Base-by-base conservation (phyloP, 2,797 vertebrate genomes). In the Crenichthys baileyi region DNA sequence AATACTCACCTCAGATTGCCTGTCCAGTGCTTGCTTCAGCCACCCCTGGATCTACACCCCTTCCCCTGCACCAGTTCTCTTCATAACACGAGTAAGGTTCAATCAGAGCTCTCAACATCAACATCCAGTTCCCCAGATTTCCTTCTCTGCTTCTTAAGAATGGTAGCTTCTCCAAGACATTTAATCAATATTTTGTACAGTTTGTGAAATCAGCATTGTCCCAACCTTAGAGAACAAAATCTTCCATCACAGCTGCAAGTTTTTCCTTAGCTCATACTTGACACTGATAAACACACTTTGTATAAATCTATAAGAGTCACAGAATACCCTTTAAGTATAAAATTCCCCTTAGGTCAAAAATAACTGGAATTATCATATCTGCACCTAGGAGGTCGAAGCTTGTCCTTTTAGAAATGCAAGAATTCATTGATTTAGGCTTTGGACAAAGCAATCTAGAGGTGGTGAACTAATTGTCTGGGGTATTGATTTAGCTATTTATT, bases 401-500 rank as follows among this genome's bases (percentile, higher is more conserved):
- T 63, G 39, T 63, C 24, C 22, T 77, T 81, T 83, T 81, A 81
- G 80, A 65, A 63, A 81, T 12, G 1, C 53, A 75, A 79, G 39
- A 46, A 60, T 77, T 26, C 79, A 89, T 87, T 84, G 90, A 92
- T 90, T 83, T 67, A 46, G 70, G 67, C 79, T 85, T 87, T 70
- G 58, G 53, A 72, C 15, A 58, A 87, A 26, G 79, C 90, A 92
- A 86, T 91, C 83, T 82, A 71, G 82, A 87, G 80, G 86, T 80
- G 79, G 48, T 77, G 81, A 85, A 86, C 70, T 83, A 79, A 90
- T 84, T 84, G 85, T 85, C 77, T 76, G 6, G 26, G 74, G 79
- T 71, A 82, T 78, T 81, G 82, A 92, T 87, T 87, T 82, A 84
- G 85, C 85, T 44, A 76, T 83, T 80, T 58, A 80, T 71, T 60